These are phyloP conservation scores for Trinorchestia longiramus DNA, from an alignment of 1,140 invertebrate species.

Conservation along the genomic window DNA sequence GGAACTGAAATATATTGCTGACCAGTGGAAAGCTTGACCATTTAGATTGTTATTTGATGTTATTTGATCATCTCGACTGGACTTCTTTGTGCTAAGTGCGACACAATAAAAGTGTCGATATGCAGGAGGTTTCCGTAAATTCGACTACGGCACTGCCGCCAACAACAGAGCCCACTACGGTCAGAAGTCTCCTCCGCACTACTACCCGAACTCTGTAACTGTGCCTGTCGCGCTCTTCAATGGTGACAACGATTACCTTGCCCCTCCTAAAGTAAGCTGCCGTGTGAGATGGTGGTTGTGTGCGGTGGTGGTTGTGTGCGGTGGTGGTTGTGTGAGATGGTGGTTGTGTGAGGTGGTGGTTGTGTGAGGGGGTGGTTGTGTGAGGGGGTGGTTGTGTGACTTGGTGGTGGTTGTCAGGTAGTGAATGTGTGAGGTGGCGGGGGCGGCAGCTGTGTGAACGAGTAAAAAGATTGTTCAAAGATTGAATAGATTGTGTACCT, in stretches of 20 bases:
- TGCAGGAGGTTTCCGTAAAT: constrained; percentile 11
- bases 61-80: too few species aligned
- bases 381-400: neutral
- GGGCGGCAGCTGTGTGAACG: too few species aligned
- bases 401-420: too few species aligned
- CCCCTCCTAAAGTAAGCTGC: neutral
- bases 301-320: neutral
- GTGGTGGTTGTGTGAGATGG: too few species aligned
- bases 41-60: too few species aligned
- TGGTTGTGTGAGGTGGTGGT: neutral
- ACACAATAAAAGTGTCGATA: neutral
- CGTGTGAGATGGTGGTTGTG: neutral
- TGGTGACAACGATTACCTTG: constrained; percentile 4
- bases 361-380: neutral
- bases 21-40: too few species aligned
- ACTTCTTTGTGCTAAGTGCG: neutral
- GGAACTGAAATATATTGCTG: too few species aligned
- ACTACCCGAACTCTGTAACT: neutral
- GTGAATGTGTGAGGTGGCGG: too few species aligned
- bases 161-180: constrained; percentile 25
- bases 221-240: constrained; percentile 8
- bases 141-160: constrained; percentile 2
- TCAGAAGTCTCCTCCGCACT: neutral
- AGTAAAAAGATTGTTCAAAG: too few species aligned
- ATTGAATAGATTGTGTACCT: too few species aligned